Evolutionary conservation across 2,888 invertebrate species (phyloP).

Genomic region (Tiliacea citrago): DNA sequence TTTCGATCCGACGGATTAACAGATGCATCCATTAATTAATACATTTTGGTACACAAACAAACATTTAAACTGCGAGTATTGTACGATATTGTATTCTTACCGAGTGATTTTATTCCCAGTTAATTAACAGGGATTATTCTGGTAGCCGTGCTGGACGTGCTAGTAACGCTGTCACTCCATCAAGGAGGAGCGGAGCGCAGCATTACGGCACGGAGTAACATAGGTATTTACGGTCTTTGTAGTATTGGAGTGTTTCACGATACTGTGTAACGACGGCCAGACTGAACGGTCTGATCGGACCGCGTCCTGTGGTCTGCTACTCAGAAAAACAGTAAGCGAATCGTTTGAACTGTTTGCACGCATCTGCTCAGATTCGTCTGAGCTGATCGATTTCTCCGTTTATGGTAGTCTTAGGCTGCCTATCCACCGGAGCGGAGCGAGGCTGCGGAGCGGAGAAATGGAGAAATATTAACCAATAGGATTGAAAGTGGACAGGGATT

Average conservation of each 20-base stretch:
- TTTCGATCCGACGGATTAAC: conserved; percentile 30
- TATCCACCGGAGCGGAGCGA: too few species aligned
- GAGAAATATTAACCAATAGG: too few species aligned
- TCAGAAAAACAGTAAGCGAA: not conserved
- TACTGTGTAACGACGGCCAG: not conserved
- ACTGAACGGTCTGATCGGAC: not conserved
- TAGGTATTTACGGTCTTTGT: not conserved
- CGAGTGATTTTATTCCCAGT: conserved; percentile 7
- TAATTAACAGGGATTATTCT: conserved; percentile 29
- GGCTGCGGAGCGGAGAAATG: too few species aligned
- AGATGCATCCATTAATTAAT: conserved; percentile 17
- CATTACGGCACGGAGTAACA: conserved; percentile 2
- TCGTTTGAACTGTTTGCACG: not conserved
- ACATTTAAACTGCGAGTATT: conserved; percentile 11
- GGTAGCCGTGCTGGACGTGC: conserved; percentile 3
- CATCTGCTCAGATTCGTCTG: conserved; percentile 5
- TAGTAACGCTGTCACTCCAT: not conserved
- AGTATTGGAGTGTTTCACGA: not conserved
- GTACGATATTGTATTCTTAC: conserved; percentile 29
- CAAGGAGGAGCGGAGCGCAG: not conserved
- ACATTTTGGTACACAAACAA: conserved; percentile 13
- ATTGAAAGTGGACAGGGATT: too few species aligned
- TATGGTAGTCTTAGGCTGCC: not conserved
- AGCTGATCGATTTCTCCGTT: not conserved
- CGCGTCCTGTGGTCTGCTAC: not conserved